Evolutionary conservation across 2,797 vertebrate genomes (phyloP).

Genomic region (Cirrhinus molitorella): DNA sequence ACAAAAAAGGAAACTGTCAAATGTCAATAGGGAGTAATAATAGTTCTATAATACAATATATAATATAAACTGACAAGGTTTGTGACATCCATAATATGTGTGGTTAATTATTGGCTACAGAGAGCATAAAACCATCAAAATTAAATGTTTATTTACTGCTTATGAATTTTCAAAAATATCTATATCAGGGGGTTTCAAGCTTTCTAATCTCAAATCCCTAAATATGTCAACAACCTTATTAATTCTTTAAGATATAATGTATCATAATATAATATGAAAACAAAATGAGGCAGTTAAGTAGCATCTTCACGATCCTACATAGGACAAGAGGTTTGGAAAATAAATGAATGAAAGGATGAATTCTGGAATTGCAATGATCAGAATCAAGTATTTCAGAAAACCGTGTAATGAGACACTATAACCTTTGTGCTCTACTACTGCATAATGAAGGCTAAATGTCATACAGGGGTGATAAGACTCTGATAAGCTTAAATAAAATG

Average conservation of each 20-base stretch:
- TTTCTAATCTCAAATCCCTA: neutral
- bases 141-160: neutral
- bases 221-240: neutral
- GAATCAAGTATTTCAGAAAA: neutral
- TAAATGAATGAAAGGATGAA: neutral
- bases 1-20: no score
- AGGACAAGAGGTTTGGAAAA: neutral
- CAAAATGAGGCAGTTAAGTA: neutral
- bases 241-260: neutral
- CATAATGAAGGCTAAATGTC: conserved; percentile 24
- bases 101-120: neutral
- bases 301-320: neutral
- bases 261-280: neutral
- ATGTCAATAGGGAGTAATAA: no score
- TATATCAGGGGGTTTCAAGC: neutral
- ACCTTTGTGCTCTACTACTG: neutral
- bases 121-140: neutral
- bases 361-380: neutral
- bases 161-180: neutral
- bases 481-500: conserved; percentile 17
- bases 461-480: conserved; percentile 13
- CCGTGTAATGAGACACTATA: neutral
- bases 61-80: no score
- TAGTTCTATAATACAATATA: neutral
- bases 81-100: no score